Percentiles rank a stretch among this genome's conserved stretches.
phyloP scores from a whole-genome alignment of 2,888 invertebrate genomes.

The Troides helena region DNA sequence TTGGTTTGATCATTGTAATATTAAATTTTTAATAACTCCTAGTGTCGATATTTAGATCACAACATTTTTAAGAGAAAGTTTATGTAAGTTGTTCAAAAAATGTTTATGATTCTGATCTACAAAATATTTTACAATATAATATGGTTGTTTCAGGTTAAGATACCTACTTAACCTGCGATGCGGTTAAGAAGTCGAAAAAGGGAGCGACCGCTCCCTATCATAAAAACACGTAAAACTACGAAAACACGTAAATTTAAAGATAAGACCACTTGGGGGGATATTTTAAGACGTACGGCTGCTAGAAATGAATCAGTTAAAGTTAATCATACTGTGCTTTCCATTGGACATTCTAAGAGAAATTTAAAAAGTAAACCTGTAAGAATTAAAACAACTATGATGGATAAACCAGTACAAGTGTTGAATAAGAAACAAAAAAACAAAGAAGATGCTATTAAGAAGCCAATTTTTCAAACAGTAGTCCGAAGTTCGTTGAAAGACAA shows the following conservation, averaged over 20 bases:
- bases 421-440: slow-evolving; percentile 59
- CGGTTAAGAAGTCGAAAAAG: slow-evolving; percentile 85
- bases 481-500: slow-evolving; percentile 60
- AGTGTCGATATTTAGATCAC: slow-evolving; percentile 6
- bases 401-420: slow-evolving; percentile 54
- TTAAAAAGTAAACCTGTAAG: slow-evolving; percentile 63
- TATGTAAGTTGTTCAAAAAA: slow-evolving; percentile 59
- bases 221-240: slow-evolving; percentile 52
- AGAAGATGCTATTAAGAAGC: slow-evolving; percentile 59
- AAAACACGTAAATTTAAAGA: slow-evolving; percentile 51
- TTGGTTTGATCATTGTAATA: slow-evolving; percentile 6
- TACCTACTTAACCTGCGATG: slow-evolving; percentile 72
- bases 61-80: slow-evolving; percentile 57
- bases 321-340: slow-evolving; percentile 49
- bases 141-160: slow-evolving; percentile 55
- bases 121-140: slow-evolving; percentile 1
- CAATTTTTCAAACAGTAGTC: slow-evolving; percentile 73
- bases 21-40: slow-evolving; percentile 32
- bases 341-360: slow-evolving; percentile 60
- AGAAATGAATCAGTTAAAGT: slow-evolving; percentile 52
- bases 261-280: slow-evolving; percentile 60
- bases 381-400: slow-evolving; percentile 62
- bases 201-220: slow-evolving; percentile 77
- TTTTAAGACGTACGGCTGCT: slow-evolving; percentile 53
- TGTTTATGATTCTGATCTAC: not conserved